Percentiles rank a stretch among this genome's conserved stretches.
Conservation (phyloP, 2,113 vertebrate species). For the Neogobius melanostomus region DNA sequence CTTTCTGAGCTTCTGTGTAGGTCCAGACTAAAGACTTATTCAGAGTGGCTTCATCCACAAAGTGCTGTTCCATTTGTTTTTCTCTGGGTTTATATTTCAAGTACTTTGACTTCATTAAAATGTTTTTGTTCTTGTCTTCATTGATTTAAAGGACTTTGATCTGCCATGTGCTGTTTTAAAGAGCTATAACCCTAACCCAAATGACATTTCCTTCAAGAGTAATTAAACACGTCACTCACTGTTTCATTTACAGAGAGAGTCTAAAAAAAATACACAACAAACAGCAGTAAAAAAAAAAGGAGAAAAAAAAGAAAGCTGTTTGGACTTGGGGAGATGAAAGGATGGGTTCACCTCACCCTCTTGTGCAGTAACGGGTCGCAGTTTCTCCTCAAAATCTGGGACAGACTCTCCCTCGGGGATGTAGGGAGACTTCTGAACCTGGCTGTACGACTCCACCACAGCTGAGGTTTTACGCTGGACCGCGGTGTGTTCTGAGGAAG, state of each 20-base stretch:
- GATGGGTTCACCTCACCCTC: conserved; percentile 50
- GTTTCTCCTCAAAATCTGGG: conserved; percentile 75
- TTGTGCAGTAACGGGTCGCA: conserved; percentile 39
- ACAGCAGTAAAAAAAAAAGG: neutral
- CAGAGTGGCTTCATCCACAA: too few relatives aligned
- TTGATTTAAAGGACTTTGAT: too few relatives aligned
- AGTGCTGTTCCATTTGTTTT: too few relatives aligned
- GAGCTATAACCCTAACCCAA: too few relatives aligned
- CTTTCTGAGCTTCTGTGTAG: too few relatives aligned
- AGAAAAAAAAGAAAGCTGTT: conserved; percentile 6
- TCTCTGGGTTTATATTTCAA: too few relatives aligned
- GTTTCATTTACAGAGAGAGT: conserved; percentile 29
- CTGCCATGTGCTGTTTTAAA: neutral
- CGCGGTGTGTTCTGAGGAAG: conserved; percentile 38
- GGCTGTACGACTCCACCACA: conserved; percentile 63
- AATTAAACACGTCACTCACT: conserved; percentile 24
- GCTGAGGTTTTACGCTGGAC: conserved; percentile 60
- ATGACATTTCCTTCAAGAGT: conserved; percentile 13
- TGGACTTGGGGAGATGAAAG: conserved; percentile 21
- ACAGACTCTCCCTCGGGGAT: conserved; percentile 65
- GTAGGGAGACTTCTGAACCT: conserved; percentile 58
- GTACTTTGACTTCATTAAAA: too few relatives aligned
- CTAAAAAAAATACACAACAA: conserved; percentile 5
- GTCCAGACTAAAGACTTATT: too few relatives aligned
- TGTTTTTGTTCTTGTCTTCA: too few relatives aligned